phyloP scores from a whole-genome alignment of 2,113 vertebrate genomes.

The Acanthochromis polyacanthus region DNA sequence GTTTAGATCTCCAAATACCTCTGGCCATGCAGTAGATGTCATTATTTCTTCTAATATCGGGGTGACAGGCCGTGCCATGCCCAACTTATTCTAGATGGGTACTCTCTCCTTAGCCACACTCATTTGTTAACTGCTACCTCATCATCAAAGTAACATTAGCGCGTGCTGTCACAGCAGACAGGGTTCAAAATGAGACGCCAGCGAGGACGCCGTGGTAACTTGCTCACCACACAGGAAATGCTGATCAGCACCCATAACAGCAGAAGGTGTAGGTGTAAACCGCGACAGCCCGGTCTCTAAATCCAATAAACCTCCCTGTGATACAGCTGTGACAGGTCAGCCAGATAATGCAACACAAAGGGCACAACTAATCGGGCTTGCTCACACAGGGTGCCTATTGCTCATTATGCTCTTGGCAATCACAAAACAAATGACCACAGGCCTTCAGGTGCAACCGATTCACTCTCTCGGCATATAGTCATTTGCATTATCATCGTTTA shows the following conservation, averaged over 20 bases:
- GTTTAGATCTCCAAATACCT: not conserved
- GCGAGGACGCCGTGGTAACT: constrained; percentile 26
- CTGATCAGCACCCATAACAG: constrained; percentile 59
- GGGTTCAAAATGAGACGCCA: constrained; percentile 33
- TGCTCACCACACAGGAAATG: constrained; percentile 46
- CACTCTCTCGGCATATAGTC: constrained; percentile 52
- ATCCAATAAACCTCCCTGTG: constrained; percentile 70
- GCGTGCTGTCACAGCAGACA: constrained; percentile 9
- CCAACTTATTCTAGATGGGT: not conserved
- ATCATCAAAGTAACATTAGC: constrained; percentile 30
- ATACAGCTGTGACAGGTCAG: constrained; percentile 70
- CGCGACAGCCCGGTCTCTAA: constrained; percentile 42
- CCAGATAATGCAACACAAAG: constrained; percentile 68
- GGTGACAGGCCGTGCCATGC: not conserved
- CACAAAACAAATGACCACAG: constrained; percentile 65
- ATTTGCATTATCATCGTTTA: constrained; percentile 68
- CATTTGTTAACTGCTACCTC: constrained; percentile 16
- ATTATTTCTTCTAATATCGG: not conserved
- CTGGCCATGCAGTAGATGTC: not conserved
- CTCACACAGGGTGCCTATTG: constrained; percentile 50
- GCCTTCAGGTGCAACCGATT: constrained; percentile 55
- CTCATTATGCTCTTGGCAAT: constrained; percentile 59
- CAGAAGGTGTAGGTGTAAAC: constrained; percentile 61
- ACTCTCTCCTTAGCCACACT: not conserved
- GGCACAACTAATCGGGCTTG: constrained; percentile 58